Base-by-base conservation (phyloP, 92 coral and sea anemone genomes). In the Epizoanthus scotinus region DNA sequence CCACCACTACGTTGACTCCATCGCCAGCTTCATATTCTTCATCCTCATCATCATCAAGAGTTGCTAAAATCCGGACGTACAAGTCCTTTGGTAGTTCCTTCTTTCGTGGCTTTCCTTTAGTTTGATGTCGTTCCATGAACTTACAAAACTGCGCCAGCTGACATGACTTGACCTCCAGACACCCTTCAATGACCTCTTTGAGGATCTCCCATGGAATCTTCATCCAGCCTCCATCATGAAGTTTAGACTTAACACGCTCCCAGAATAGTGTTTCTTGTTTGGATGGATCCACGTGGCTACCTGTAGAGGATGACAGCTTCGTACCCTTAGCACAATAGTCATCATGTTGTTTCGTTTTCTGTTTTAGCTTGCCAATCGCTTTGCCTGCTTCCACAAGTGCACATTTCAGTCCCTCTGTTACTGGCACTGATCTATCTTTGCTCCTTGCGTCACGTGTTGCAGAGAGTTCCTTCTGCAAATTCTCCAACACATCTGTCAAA, bases 151-250 rank as follows among this genome's bases (percentile, higher is more conserved):
- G 31, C 20, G 2, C 40, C 40, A 73, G 63, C n/a, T 53, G 79
- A 34, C 64, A 24, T 72, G 44, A 19, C 40, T 72, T 6, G 18
- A 29, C 36, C 42, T 73, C 63, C 64, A 73, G 44, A 53, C 38
- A 19, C 44, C 26, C 63, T 53, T 57, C 64, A 53, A 73, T 57
- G 7, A 78, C 75, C 24, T 47, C 63, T 44, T 40, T 40, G 55
- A 79, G 84, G 28, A 49, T 40, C 36, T 79, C 60, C 59, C 70
- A 79, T 22, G 84, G 60, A 40, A 64, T 66, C 24, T 63, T 79
- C 26, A 29, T 24, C 84, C 84, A 79, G 9, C 79, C 79, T 29
- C 64, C 73, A 79, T 40, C n/a, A 22, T 79, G 84, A 1, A 79
- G 21, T 17, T 79, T 79, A 24, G 6, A 9, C 18, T 42, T 63